These are phyloP conservation scores for Drosophila pandora DNA, from an alignment of 1,140 invertebrate genomes.

Conservation along the genomic window DNA sequence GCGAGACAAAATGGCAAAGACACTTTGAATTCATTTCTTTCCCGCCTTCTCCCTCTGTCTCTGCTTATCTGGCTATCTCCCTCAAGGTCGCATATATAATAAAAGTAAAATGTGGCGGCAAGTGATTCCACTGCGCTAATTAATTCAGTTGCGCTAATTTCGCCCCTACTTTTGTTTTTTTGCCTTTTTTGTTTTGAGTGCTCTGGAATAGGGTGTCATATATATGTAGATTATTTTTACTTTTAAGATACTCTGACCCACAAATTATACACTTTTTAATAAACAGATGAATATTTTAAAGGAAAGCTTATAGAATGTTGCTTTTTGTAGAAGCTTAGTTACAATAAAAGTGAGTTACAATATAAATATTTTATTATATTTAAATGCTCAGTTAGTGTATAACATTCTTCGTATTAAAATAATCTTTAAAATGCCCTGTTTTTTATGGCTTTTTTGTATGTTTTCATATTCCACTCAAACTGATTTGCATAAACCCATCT, in stretches of 20 bases:
- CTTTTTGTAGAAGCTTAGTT: neutral
- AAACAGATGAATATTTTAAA: neutral
- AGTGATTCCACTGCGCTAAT: constrained; percentile 68
- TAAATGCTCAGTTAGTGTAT: neutral
- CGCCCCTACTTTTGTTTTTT: constrained; percentile 27
- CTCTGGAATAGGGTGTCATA: constrained; percentile 24
- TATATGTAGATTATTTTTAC: constrained; percentile 7
- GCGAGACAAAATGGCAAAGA: constrained; percentile 61
- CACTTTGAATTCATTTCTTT: constrained; percentile 55
- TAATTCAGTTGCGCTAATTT: constrained; percentile 81
- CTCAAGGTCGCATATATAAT: constrained; percentile 71
- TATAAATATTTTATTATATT: no score
- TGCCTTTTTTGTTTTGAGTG: neutral
- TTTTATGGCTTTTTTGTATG: constrained; percentile 5
- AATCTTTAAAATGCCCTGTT: neutral
- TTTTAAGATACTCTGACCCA: constrained; percentile 1
- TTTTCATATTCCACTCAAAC: constrained; percentile 29
- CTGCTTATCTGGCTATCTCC: constrained; percentile 37
- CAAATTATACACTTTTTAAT: constrained; percentile 13
- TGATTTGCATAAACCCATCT: constrained; percentile 52
- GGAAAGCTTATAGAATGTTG: neutral
- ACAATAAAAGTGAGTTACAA: neutral
- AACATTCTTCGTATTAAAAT: neutral
- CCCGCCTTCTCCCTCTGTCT: constrained; percentile 1
- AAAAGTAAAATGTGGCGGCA: constrained; percentile 61